phyloP scores from a whole-genome alignment of 2,113 vertebrate genomes.

The Dipodomys stephensi region DNA sequence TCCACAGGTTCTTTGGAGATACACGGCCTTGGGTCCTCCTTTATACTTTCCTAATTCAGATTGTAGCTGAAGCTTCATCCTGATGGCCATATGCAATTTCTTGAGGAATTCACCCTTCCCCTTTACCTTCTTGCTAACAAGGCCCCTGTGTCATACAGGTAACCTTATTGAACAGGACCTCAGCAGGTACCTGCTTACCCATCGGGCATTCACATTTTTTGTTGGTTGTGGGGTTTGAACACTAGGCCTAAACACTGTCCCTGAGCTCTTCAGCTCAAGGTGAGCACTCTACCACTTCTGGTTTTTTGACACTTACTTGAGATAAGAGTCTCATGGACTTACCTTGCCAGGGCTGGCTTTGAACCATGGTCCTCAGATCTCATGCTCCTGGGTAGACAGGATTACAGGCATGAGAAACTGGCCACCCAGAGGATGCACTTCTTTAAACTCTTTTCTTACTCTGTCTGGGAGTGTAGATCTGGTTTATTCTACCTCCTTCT shows the following conservation, averaged over 20 bases:
- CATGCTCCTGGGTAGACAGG: too few relatives aligned
- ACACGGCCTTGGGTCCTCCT: neutral
- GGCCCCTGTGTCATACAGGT: neutral
- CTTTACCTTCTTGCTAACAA: neutral
- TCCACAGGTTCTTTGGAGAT: neutral
- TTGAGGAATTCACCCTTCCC: neutral
- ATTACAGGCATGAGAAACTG: neutral
- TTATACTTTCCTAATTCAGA: neutral
- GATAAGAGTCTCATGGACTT: too few relatives aligned
- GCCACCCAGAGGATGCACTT: neutral
- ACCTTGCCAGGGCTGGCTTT: too few relatives aligned
- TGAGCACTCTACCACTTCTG: too few relatives aligned
- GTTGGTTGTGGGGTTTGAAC: too few relatives aligned
- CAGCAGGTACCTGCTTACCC: neutral
- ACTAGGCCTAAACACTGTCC: too few relatives aligned
- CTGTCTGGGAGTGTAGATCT: neutral
- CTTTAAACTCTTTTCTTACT: neutral
- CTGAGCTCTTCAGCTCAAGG: too few relatives aligned
- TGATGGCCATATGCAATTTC: neutral
- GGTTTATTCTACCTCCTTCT: neutral
- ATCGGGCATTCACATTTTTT: too few relatives aligned
- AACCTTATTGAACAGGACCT: neutral
- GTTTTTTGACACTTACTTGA: too few relatives aligned
- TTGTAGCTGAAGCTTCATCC: neutral
- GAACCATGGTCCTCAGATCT: too few relatives aligned